These are phyloP conservation scores for Diacarnus erythraeanus DNA, from an alignment of 37 sponge, comb jelly and placozoan genomes.

Conservation along the genomic window DNA sequence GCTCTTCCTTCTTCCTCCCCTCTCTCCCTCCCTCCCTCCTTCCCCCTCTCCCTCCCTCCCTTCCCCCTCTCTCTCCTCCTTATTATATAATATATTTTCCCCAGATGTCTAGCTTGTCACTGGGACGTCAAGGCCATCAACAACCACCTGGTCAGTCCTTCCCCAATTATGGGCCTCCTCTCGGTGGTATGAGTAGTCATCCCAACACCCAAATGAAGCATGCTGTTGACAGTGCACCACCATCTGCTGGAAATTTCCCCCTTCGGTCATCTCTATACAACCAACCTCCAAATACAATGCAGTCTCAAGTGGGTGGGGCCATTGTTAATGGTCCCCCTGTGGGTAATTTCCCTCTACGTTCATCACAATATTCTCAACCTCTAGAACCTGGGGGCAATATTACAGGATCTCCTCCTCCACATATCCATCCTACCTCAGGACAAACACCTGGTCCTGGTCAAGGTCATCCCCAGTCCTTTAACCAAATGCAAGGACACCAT, in stretches of 20 bases:
- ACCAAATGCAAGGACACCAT: too few relatives aligned
- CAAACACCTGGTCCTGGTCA: background rate
- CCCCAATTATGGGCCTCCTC: slow-evolving; percentile 11
- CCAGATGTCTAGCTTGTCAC: slow-evolving; percentile 52
- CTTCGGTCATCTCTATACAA: too few relatives aligned
- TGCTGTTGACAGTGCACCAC: too few relatives aligned
- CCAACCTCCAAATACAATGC: background rate
- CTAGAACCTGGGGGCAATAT: background rate
- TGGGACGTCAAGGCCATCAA: slow-evolving; percentile 15
- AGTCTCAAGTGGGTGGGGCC: background rate
- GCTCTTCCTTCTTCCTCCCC: too few relatives aligned
- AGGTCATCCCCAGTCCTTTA: too few relatives aligned
- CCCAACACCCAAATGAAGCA: background rate
- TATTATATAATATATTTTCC: background rate
- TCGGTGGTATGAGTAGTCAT: background rate
- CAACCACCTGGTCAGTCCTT: background rate
- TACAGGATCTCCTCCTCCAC: background rate
- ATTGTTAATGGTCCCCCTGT: background rate
- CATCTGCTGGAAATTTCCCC: background rate
- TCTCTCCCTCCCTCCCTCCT: too few relatives aligned
- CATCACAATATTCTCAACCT: background rate
- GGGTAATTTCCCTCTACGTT: slow-evolving; percentile 11
- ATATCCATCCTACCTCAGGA: background rate
- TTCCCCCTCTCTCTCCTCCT: background rate
- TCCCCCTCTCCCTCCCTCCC: too few relatives aligned